Base-by-base conservation (phyloP, 2,113 vertebrate species). In the Agapornis roseicollis region DNA sequence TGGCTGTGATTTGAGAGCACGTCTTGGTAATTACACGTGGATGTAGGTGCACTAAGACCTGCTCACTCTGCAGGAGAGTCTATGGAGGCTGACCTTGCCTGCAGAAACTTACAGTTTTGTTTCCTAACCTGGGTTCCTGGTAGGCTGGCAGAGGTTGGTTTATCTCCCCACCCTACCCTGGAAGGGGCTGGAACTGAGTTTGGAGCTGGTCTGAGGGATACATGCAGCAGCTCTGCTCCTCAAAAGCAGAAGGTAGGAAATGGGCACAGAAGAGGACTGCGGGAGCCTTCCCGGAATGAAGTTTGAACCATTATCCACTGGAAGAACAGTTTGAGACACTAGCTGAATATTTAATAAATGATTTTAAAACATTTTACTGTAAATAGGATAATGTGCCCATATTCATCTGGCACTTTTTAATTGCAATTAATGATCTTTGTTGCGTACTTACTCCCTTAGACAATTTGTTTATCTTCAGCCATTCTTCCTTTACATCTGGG, bases 311-410 rank as follows among this genome's bases (percentile, higher is more conserved):
- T 93, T 85, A 91, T 56, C 70, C 65, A 28, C 64, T 93, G 91
- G 90, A 91, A 85, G 42, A 88, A 63, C 60, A 68, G 49, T 69
- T 72, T 82, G 52, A 86, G 85, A 88, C 64, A 46, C 11, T 44
- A 55, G 60, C 74, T 95, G 66, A 96, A 83, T 96, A 88, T 74
- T 95, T 94, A 91, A 93, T 95, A 93, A 71, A 93, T 80, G 5
- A 85, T 66, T 91, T 90, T 37, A 50, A 93, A 96, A 60, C 44
- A 41, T 74, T 91, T 89, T 80, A 70, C 70, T 82, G 84, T 89
- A 95, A 95, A 96, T 94, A 80, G 91, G 73, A 46, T 82, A 56
- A 89, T 93, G 93, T 42, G 68, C 39, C 71, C 20, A 3, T 95
- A 87, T 73, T 94, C 33, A 39, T 91, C 47, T 90, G 89, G 60